Evolutionary conservation across 2,888 invertebrate genomes (phyloP), one percentile per base, ranked within the genome.

Genomic region (Caenorhabditis parvicauda): DNA sequence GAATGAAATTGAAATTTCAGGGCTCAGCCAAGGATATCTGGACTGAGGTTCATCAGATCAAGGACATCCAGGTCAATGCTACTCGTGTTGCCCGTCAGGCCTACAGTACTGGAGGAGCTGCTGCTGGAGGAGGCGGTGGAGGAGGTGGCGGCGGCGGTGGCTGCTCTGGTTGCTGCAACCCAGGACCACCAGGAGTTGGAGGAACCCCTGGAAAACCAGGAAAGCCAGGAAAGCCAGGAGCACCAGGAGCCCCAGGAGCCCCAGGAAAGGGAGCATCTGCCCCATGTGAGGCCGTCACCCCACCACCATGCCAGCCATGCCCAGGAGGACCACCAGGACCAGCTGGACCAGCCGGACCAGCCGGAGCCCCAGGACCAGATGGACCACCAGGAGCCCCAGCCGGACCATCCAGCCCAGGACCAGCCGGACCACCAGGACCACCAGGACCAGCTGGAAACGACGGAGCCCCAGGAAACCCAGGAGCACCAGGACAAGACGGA

Each of bases 21-120:
- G 76, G 72, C 22, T 76, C 76, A 38, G 78, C 78, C 48, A 75
- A 75, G 49, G 77, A 78, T 61, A 78, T 78, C 67, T 78, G 78
- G 78, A 61, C 74, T n/a, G 78, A 78, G 57, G 78, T 78, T 42
- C 73, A 72, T 53, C 51, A 68, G 24, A 69, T 78, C 50, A 78
- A 75, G 61, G 67, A 64, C 41, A 58, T 73, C 29, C 73, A 72
- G 24, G 54, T 61, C 29, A 56, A 66, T 44, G 72, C 54, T 61
- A 63, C 71, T 45, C 60, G 68, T 51, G 69, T 76, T 37, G 73
- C 74, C 44, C 70, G 78, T 62, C 78, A 78, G 57, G 59, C 74
- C 17, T 63, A 63, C 39, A 32, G 42, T 24, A 57, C 57, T 39
- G 67, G 63, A 46, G 55, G 47, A 50, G 53, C 21, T n/a, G n/a